Evolutionary conservation across 2,113 vertebrate genomes (phyloP).

Genomic region (Hippopotamus amphibius): DNA sequence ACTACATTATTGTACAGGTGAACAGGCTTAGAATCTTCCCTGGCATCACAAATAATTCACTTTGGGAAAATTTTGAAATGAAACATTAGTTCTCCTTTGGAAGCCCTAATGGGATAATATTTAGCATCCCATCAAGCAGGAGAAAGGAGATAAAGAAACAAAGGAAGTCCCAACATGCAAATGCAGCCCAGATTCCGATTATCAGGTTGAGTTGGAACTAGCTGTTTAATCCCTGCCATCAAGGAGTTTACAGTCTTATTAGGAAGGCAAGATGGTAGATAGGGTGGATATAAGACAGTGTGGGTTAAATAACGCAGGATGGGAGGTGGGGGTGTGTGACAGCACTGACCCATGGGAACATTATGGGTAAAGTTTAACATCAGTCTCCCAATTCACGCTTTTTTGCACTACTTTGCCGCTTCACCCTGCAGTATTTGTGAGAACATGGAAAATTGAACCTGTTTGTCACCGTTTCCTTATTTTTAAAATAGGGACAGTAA

Average conservation of each 20-base stretch:
- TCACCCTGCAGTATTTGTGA: neutral
- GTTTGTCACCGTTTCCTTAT: neutral
- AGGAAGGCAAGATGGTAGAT: neutral
- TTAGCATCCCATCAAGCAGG: neutral
- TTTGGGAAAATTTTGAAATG: neutral
- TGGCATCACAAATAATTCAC: neutral
- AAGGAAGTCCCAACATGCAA: neutral
- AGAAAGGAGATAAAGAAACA: neutral
- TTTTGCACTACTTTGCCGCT: neutral
- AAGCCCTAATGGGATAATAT: neutral
- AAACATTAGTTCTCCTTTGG: constrained; percentile 18
- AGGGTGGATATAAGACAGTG: neutral
- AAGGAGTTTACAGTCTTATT: neutral
- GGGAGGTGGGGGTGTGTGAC: neutral
- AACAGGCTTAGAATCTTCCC: neutral
- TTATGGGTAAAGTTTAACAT: neutral
- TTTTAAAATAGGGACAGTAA: neutral
- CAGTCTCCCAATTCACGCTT: neutral
- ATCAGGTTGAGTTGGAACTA: neutral
- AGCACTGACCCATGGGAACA: neutral
- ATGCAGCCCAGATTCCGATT: neutral
- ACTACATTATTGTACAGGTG: neutral
- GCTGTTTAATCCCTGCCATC: neutral
- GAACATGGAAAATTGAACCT: neutral
- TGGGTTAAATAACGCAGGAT: neutral